Conservation (phyloP, 2,113 vertebrate species). For the Phoenicopterus ruber region DNA sequence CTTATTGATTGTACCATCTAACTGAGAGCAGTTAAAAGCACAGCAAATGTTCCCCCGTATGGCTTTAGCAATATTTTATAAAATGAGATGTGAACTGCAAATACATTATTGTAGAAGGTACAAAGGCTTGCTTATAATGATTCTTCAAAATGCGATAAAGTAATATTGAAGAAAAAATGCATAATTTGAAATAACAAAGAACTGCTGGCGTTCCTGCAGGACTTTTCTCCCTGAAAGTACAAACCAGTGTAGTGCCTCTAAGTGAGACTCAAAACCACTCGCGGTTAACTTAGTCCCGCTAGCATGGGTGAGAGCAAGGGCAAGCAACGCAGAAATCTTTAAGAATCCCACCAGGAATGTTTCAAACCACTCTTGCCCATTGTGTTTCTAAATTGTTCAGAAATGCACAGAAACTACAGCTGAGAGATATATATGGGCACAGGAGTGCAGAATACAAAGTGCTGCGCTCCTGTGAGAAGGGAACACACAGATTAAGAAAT, state of each 20-base stretch:
- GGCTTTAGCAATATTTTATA: neutral
- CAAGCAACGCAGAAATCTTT: neutral
- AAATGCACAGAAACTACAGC: neutral
- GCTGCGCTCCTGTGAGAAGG: neutral
- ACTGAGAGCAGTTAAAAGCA: neutral
- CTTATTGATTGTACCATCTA: neutral
- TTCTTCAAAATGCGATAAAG: neutral
- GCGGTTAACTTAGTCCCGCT: neutral
- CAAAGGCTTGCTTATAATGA: neutral
- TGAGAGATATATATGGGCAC: neutral
- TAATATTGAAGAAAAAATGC: neutral
- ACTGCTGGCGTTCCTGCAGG: neutral
- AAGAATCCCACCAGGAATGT: neutral
- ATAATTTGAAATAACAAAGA: neutral
- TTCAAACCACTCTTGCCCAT: neutral
- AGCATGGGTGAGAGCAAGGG: neutral
- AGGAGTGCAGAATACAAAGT: neutral
- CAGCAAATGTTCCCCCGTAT: rapidly evolving
- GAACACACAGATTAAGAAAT: neutral
- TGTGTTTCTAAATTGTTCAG: neutral
- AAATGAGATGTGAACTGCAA: neutral
- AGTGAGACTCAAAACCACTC: neutral
- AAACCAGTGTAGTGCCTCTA: neutral
- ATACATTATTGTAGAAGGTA: neutral
- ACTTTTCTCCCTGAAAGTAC: neutral